These are phyloP conservation scores for Aurelia coerulea DNA, from an alignment of 30 jellyfish, hydroid and myxozoan genomes.

Conservation along the genomic window DNA sequence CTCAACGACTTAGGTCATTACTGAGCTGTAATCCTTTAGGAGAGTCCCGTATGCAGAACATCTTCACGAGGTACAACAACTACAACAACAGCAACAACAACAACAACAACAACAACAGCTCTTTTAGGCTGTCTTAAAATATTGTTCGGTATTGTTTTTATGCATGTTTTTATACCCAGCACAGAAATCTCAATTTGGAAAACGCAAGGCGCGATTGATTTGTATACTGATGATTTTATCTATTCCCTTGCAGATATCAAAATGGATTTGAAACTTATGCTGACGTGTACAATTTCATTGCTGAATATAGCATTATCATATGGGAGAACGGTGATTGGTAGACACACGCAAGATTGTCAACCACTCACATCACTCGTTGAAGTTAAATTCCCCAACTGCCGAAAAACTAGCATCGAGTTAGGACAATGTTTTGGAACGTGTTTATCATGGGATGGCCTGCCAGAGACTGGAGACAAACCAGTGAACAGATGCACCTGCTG, in stretches of 20 bases:
- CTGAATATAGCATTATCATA: slow-evolving; percentile 34
- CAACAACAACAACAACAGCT: no score
- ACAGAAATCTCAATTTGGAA: no score
- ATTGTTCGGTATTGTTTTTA: no score
- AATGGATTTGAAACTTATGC: slow-evolving; percentile 39
- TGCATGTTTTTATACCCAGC: no score
- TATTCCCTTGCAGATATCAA: background rate
- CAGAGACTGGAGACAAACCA: slow-evolving; percentile 26
- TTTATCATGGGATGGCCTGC: slow-evolving; percentile 77
- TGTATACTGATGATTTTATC: no score
- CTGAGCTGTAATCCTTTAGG: background rate
- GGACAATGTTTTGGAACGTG: slow-evolving; percentile 84
- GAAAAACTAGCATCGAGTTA: background rate
- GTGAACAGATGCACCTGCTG: slow-evolving; percentile 62
- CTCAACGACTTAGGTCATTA: background rate
- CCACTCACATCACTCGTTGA: slow-evolving; percentile 44
- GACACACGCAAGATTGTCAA: slow-evolving; percentile 55
- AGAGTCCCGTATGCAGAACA: background rate
- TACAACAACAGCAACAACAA: background rate
- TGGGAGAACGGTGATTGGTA: slow-evolving; percentile 52
- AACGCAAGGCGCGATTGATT: no score
- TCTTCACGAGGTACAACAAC: background rate
- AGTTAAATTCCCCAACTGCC: slow-evolving; percentile 39
- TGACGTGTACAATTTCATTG: background rate
- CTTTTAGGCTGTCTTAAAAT: no score